phyloP scores from a whole-genome alignment of 1,140 invertebrate species.

The Penaeus vannamei region DNA sequence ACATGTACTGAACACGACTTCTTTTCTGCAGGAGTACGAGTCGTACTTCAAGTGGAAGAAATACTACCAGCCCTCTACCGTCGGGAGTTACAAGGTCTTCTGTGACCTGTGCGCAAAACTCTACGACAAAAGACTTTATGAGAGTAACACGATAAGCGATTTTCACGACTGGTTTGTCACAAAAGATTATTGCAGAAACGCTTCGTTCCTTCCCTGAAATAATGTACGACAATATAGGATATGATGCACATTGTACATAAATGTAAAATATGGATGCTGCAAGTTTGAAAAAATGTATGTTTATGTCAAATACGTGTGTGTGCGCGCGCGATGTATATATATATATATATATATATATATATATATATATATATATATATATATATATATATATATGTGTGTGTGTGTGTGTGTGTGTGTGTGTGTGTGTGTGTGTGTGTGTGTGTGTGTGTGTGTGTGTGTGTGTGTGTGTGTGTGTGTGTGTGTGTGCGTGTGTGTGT shows the following conservation, averaged over 20 bases:
- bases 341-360: too few species aligned
- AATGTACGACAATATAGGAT: background rate
- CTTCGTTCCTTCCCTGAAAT: background rate
- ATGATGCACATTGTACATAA: conserved; percentile 18
- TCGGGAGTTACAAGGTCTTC: conserved; percentile 63
- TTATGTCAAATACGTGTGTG: too few species aligned
- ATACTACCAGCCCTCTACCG: conserved; percentile 70
- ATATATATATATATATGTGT: too few species aligned
- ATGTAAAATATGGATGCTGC: too few species aligned
- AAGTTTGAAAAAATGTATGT: too few species aligned
- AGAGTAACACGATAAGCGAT: conserved; percentile 44
- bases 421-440: too few species aligned
- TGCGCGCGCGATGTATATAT: too few species aligned
- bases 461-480: background rate
- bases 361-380: too few species aligned
- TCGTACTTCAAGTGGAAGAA: conserved; percentile 65
- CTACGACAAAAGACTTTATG: conserved; percentile 35
- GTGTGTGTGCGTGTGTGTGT: conserved; percentile 17
- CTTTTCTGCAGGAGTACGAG: conserved; percentile 50
- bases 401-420: too few species aligned
- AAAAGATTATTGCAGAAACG: conserved; percentile 26
- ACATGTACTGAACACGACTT: background rate
- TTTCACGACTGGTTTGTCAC: conserved; percentile 60
- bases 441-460: too few species aligned
- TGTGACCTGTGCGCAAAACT: conserved; percentile 67